These are phyloP conservation scores for Tyria jacobaeae DNA, from an alignment of 2,888 invertebrate species.

Conservation along the genomic window DNA sequence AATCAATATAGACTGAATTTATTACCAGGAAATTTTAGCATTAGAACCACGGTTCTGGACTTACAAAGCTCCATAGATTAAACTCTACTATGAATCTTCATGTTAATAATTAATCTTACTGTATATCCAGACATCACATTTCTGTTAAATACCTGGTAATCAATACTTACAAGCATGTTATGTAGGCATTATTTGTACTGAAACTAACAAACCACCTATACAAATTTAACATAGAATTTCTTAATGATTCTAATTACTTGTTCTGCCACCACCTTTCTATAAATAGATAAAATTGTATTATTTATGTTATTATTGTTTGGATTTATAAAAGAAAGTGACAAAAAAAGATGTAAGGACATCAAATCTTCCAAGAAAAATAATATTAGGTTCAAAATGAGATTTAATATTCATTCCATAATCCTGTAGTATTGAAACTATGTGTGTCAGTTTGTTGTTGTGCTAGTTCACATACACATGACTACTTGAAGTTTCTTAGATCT, in stretches of 20 bases:
- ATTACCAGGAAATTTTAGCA: conserved; percentile 15
- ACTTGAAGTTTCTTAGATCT: not conserved
- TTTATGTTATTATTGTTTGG: not conserved
- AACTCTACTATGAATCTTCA: not conserved
- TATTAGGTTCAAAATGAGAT: not conserved
- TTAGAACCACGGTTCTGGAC: not conserved
- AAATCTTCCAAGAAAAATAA: not conserved
- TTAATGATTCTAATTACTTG: no score
- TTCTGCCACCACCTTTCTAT: no score
- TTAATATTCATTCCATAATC: not conserved
- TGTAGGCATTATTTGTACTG: conserved; percentile 1
- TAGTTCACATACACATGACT: not conserved
- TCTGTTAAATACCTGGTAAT: conserved; percentile 1
- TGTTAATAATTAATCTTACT: not conserved
- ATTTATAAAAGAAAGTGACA: not conserved
- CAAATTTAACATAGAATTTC: no score
- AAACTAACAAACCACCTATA: conserved; percentile 7
- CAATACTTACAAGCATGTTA: not conserved
- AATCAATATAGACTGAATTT: conserved; percentile 47
- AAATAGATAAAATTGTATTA: no score
- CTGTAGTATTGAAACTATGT: not conserved
- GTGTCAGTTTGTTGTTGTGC: no score
- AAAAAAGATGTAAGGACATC: not conserved
- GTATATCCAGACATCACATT: not conserved
- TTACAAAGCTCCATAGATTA: not conserved